These are phyloP conservation scores for Bujurquina vittata DNA, from an alignment of 2,113 vertebrate species.

Conservation along the genomic window DNA sequence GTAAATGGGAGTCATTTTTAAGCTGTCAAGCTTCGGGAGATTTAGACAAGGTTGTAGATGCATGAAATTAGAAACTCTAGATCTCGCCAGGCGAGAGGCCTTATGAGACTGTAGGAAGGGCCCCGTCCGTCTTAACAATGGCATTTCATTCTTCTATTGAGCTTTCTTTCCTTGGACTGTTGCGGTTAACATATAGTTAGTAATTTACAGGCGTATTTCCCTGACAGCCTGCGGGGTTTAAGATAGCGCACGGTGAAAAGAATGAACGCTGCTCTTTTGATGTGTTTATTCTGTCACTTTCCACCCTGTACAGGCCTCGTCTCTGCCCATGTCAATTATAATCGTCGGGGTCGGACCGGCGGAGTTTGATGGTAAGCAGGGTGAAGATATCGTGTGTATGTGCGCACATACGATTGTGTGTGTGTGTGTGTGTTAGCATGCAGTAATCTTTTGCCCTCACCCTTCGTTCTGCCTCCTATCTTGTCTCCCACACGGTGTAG, in stretches of 20 bases:
- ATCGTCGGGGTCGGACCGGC: conserved; percentile 97
- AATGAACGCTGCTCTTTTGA: conserved; percentile 13
- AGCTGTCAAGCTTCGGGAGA: conserved; percentile 49
- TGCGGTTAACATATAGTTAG: conserved; percentile 1
- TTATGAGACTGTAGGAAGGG: conserved; percentile 1
- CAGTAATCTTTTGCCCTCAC: conserved; percentile 42
- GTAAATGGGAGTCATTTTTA: conserved; percentile 60
- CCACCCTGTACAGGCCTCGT: conserved; percentile 84
- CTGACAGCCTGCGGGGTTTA: conserved; percentile 37
- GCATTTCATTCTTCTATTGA: conserved; percentile 7
- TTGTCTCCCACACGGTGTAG: conserved; percentile 53
- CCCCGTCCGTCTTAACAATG: conserved; percentile 9
- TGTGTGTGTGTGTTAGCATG: conserved; percentile 37
- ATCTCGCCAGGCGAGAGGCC: not conserved
- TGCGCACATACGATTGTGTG: not conserved
- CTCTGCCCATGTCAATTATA: conserved; percentile 97
- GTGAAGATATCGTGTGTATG: not conserved
- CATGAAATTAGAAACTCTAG: conserved; percentile 63
- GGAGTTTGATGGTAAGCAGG: conserved; percentile 92
- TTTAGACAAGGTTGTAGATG: conserved; percentile 60
- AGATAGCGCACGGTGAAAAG: conserved; percentile 46
- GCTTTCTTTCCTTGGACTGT: not conserved
- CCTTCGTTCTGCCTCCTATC: conserved; percentile 47
- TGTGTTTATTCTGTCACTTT: conserved; percentile 39
- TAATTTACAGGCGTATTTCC: conserved; percentile 35